These are phyloP conservation scores for Prunella strophiata DNA, from an alignment of 2,797 vertebrate species.

Conservation along the genomic window DNA sequence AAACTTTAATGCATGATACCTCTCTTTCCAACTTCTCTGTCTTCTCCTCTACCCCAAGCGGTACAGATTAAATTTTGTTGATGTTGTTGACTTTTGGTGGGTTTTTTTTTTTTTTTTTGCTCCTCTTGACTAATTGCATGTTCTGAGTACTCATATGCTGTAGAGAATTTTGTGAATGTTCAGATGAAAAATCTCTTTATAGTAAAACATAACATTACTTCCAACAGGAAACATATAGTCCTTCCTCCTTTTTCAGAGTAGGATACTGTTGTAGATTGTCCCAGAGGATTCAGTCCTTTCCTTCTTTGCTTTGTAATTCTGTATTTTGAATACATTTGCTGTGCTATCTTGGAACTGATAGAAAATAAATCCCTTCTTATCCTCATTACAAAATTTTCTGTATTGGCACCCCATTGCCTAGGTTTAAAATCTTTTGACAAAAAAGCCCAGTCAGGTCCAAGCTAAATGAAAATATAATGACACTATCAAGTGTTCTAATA, in stretches of 20 bases:
- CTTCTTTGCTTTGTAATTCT: not conserved
- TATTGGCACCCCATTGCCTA: not conserved
- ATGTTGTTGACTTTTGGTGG: not conserved
- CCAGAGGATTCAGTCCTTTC: not conserved
- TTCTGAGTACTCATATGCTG: not conserved
- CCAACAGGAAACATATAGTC: not conserved
- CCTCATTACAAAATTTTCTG: not conserved
- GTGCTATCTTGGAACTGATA: not conserved
- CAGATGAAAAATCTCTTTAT: not conserved
- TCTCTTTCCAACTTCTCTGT: not conserved
- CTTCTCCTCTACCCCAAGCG: not conserved
- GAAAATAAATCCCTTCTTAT: not conserved
- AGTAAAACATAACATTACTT: slow-evolving; percentile 10
- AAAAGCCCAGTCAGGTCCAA: not conserved
- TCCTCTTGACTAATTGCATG: slow-evolving; percentile 13
- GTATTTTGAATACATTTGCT: not conserved
- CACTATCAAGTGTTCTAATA: not conserved
- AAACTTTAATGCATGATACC: not conserved
- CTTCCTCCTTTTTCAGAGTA: not conserved
- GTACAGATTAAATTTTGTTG: not conserved
- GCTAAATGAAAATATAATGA: not conserved
- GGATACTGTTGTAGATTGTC: not conserved
- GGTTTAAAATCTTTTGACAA: not conserved
- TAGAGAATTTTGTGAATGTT: slow-evolving; percentile 4
- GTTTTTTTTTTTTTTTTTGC: not conserved